These are phyloP conservation scores for Hipposideros larvatus DNA, from an alignment of 2,797 vertebrate genomes.

Conservation along the genomic window DNA sequence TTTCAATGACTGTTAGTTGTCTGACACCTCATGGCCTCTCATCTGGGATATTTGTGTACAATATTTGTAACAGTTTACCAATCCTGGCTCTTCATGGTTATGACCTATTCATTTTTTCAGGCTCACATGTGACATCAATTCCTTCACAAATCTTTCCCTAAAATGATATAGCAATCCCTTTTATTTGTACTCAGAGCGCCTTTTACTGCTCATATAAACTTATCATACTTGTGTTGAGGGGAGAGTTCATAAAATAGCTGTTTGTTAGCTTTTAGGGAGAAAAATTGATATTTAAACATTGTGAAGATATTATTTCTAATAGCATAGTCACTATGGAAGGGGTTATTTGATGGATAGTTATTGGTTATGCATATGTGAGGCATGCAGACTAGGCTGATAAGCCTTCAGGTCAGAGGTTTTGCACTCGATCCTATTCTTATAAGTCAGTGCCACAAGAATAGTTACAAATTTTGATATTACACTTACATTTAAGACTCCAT, in stretches of 20 bases:
- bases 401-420: background rate
- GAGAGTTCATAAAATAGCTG: background rate
- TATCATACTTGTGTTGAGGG: background rate
- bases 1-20: background rate
- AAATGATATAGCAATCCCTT: background rate
- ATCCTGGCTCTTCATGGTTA: background rate
- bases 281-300: background rate
- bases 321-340: background rate
- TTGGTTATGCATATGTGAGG: background rate
- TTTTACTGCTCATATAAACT: background rate
- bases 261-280: background rate
- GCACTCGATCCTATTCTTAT: background rate
- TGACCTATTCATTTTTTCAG: slow-evolving; percentile 32
- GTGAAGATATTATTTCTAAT: background rate
- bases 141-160: background rate
- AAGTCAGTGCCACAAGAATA: background rate
- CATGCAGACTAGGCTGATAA: background rate
- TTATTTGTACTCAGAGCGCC: background rate
- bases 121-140: background rate
- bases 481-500: background rate
- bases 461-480: background rate
- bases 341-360: background rate
- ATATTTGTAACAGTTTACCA: background rate
- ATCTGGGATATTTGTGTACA: background rate
- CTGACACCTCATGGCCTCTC: background rate